Conservation (phyloP, 1,140 invertebrate genomes). For the Nixonia krombeini region DNA sequence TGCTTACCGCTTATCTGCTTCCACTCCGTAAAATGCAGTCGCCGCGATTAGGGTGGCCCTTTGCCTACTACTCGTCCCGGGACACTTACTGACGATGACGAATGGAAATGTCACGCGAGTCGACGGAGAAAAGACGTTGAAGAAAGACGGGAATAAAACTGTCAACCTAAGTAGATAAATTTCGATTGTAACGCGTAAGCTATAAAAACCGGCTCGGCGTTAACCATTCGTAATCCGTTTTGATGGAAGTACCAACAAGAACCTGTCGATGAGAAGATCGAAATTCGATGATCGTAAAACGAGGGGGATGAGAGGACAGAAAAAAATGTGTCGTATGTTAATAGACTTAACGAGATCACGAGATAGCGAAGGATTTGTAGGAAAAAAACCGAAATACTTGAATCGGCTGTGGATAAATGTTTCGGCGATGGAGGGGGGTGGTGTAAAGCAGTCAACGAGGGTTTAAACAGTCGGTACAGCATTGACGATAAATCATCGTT, state of each 20-base stretch:
- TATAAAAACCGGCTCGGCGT: no score
- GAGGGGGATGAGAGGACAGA: no score
- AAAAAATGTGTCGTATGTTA: background rate
- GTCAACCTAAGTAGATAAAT: background rate
- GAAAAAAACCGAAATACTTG: background rate
- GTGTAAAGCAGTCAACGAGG: slow-evolving; percentile 27
- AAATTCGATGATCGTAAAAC: slow-evolving; percentile 15
- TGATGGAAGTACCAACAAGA: no score
- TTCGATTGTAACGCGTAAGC: background rate
- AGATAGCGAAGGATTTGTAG: slow-evolving; percentile 1
- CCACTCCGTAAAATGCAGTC: no score
- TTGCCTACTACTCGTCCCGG: no score
- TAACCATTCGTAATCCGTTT: no score
- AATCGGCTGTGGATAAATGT: slow-evolving; percentile 13
- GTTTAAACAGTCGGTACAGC: slow-evolving; percentile 60
- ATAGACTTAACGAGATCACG: background rate
- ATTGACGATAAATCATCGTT: slow-evolving; percentile 66
- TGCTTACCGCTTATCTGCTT: no score
- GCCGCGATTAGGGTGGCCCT: no score
- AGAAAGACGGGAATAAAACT: background rate
- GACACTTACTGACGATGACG: slow-evolving; percentile 13
- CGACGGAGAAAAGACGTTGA: background rate
- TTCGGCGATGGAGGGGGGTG: slow-evolving; percentile 13
- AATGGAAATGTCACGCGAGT: slow-evolving; percentile 1
- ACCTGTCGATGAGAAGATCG: slow-evolving; percentile 6